A percentile compares a stretch with the other conserved stretches of the same genome.
Evolutionary conservation across 2,797 vertebrate genomes (phyloP).

Genomic region (Sorex maritimensis): DNA sequence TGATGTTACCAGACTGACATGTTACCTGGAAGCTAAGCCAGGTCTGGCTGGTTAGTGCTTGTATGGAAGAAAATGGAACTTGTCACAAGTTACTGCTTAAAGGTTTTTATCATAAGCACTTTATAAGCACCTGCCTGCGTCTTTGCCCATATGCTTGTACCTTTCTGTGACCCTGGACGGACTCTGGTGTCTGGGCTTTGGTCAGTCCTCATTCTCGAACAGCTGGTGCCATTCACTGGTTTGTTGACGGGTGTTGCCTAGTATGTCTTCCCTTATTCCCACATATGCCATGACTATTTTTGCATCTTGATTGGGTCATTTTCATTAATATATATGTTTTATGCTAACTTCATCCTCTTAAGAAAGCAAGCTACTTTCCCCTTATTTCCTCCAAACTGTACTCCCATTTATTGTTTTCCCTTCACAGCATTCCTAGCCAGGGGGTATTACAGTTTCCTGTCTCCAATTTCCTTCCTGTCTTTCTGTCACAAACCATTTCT

Average conservation of each 20-base stretch:
- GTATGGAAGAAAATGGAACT: too few relatives aligned
- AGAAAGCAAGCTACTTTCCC: constrained; percentile 45
- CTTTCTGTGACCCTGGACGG: neutral
- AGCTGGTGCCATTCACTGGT: neutral
- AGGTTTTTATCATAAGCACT: neutral
- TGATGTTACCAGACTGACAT: too few relatives aligned
- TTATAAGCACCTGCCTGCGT: neutral
- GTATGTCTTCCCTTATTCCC: neutral
- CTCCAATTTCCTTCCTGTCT: constrained; percentile 4
- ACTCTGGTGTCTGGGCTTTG: neutral
- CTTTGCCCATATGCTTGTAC: neutral
- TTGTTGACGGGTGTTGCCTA: constrained; percentile 4
- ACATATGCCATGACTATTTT: neutral
- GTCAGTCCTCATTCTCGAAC: neutral
- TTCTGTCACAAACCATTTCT: constrained; percentile 39
- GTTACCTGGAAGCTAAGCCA: too few relatives aligned
- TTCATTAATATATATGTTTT: constrained; percentile 26
- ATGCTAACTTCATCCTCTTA: constrained; percentile 47
- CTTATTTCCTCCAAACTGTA: neutral
- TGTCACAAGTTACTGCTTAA: constrained; percentile 40
- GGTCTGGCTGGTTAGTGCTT: too few relatives aligned
- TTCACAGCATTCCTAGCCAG: constrained; percentile 37
- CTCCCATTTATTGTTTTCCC: constrained; percentile 13
- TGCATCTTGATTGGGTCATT: constrained; percentile 1
- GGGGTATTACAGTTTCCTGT: neutral